These are phyloP conservation scores for Dasyprocta punctata DNA, from an alignment of 2,113 vertebrate genomes.

Conservation along the genomic window DNA sequence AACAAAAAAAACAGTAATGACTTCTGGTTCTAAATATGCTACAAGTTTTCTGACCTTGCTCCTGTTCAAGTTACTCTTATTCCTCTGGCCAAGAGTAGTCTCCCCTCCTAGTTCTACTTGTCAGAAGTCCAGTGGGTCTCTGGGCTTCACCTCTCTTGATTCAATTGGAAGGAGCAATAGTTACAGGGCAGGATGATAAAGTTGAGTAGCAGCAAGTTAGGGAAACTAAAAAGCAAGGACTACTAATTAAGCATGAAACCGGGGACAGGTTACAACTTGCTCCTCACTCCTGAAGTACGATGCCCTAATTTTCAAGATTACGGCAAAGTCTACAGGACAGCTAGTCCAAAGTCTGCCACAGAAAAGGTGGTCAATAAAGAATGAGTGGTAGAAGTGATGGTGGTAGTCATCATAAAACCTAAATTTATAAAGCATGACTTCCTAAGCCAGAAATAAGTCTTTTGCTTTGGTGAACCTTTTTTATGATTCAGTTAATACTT, in stretches of 20 bases:
- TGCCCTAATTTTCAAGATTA: neutral
- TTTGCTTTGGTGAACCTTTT: neutral
- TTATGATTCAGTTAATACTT: neutral
- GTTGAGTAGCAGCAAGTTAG: neutral
- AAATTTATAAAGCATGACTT: neutral
- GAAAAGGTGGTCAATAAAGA: neutral
- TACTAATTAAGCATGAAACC: neutral
- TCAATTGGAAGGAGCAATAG: neutral
- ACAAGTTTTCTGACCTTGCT: neutral
- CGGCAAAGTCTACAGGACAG: neutral
- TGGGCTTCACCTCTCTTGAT: neutral
- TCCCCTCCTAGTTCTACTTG: neutral
- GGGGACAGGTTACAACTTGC: neutral
- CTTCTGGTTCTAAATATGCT: neutral
- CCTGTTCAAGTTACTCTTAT: neutral
- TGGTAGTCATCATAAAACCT: neutral
- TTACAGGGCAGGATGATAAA: neutral
- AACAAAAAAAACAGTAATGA: neutral
- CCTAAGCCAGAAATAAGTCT: neutral
- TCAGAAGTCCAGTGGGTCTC: neutral
- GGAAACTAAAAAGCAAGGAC: neutral
- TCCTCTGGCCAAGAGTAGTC: neutral
- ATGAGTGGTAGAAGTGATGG: neutral
- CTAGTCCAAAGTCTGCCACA: neutral
- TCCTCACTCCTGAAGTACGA: neutral